Evolutionary conservation across 2,888 invertebrate species (phyloP).

Genomic region (Rhingia rostrata): DNA sequence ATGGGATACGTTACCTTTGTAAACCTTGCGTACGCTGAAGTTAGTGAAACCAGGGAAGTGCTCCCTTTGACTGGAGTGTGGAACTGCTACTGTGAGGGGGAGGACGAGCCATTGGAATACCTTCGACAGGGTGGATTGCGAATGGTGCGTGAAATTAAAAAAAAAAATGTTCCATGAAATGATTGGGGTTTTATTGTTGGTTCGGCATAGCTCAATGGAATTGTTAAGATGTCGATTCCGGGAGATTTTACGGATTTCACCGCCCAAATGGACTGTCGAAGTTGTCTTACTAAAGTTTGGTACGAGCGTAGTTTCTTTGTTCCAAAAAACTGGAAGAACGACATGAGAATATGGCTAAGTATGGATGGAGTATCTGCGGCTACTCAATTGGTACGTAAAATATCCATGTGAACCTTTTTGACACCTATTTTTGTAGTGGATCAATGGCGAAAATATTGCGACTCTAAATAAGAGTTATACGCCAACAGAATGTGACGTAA

Average conservation of each 20-base stretch:
- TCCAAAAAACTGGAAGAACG: constrained; percentile 39
- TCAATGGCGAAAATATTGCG: constrained; percentile 33
- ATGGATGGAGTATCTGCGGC: constrained; percentile 9
- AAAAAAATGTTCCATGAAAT: neutral
- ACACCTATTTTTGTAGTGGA: constrained; percentile 24
- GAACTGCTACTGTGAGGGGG: constrained; percentile 47
- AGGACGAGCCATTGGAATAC: constrained; percentile 18
- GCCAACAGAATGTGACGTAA: constrained; percentile 30
- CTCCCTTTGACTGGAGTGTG: constrained; percentile 51
- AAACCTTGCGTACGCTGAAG: constrained; percentile 3
- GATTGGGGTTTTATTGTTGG: neutral
- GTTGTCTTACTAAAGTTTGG: constrained; percentile 31
- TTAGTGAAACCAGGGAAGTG: constrained; percentile 52
- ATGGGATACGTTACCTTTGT: constrained; percentile 24
- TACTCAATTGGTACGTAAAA: constrained; percentile 35
- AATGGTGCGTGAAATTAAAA: constrained; percentile 5
- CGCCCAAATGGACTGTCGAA: constrained; percentile 38
- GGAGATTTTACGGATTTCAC: constrained; percentile 26
- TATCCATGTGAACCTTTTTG: neutral
- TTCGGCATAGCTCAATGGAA: constrained; percentile 10
- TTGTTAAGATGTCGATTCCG: constrained; percentile 35
- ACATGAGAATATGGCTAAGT: constrained; percentile 16
- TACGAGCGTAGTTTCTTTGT: constrained; percentile 47
- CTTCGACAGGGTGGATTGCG: constrained; percentile 23
- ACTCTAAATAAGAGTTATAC: neutral